Base-by-base conservation (phyloP, 1,140 invertebrate genomes). In the Diorhabda elongata region DNA sequence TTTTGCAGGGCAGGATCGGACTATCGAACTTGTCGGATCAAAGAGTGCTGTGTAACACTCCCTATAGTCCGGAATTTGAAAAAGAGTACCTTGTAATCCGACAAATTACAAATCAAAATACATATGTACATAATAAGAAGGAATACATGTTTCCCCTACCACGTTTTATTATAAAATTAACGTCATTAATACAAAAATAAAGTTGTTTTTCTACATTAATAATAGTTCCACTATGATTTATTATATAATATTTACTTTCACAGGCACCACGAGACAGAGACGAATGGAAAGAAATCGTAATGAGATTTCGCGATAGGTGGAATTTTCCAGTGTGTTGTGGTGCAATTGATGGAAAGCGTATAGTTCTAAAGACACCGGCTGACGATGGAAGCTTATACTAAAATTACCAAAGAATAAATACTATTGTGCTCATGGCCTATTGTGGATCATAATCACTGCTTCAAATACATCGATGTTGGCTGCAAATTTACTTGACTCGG, bases 361-460 rank as follows among this genome's bases (percentile, higher is more conserved):
- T 26, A 26, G 26, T 26, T 26, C 26, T 26, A 26, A 26, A 26
- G 26, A 26, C 26, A 26, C 26, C 52, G 52, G n/a, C 6, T n/a
- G 42, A 71, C 59, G 44, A 5, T 47, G 72, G 66, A 59, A 69
- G 47, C 44, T 4, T 60, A 2, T 73, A 61, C 63, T 73, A 47
- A 42, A 71, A 73, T 59, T 73, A 73, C 52, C 69, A 72, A 63
- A 47, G 61, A 44, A 59, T 44, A 45, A 58, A 62, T 45, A 69
- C 52, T 61, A 72, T 72, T 42, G 64, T 73, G 8, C 52, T 73
- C 8, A 44, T 83, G 67, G 81, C 79, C n/a, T 26, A 65, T 80
- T 3, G 77, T 72, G 8, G 76, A 80, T 75, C 67, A 66, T 42
- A 71, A 78, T 26, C 82, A 81, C 68, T 70, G 71, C 67, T 80